Evolutionary conservation across 2,888 invertebrate species (phyloP).

Genomic region (Hyles lineata): DNA sequence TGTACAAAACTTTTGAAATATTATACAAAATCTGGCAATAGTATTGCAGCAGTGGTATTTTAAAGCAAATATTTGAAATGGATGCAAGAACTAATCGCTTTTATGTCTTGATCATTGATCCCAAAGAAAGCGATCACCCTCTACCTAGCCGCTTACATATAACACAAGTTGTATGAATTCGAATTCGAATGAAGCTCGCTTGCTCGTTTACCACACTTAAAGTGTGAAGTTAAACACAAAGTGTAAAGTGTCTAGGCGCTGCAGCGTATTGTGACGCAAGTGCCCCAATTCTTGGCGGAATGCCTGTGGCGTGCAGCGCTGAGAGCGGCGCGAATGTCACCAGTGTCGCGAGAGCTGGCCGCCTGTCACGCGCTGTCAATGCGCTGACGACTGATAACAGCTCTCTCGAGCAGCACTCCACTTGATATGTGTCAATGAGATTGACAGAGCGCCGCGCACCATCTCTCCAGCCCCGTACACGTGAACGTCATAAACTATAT

Average conservation of each 20-base stretch:
- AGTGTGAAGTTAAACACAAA: too few species aligned
- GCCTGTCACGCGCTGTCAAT: conserved; percentile 17
- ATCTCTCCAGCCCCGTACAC: background rate
- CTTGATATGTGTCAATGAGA: conserved; percentile 21
- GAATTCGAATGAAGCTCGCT: too few species aligned
- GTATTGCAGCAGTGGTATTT: too few species aligned
- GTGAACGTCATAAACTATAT: too few species aligned
- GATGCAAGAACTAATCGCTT: too few species aligned
- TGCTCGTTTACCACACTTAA: background rate
- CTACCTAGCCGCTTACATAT: too few species aligned
- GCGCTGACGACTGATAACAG: conserved; percentile 10
- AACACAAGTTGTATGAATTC: too few species aligned
- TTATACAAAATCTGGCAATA: too few species aligned
- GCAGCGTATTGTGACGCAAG: background rate
- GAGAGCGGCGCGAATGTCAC: background rate
- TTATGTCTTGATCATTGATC: too few species aligned
- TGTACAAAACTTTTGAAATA: too few species aligned
- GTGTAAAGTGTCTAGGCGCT: background rate
- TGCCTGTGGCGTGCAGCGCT: background rate
- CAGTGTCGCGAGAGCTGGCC: background rate
- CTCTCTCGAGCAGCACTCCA: conserved; percentile 9
- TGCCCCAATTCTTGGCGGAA: background rate
- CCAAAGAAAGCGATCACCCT: too few species aligned
- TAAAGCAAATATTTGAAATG: too few species aligned
- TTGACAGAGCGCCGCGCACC: background rate